These are phyloP conservation scores for Leucosticte australis DNA, from an alignment of 2,113 vertebrate species.

Conservation along the genomic window DNA sequence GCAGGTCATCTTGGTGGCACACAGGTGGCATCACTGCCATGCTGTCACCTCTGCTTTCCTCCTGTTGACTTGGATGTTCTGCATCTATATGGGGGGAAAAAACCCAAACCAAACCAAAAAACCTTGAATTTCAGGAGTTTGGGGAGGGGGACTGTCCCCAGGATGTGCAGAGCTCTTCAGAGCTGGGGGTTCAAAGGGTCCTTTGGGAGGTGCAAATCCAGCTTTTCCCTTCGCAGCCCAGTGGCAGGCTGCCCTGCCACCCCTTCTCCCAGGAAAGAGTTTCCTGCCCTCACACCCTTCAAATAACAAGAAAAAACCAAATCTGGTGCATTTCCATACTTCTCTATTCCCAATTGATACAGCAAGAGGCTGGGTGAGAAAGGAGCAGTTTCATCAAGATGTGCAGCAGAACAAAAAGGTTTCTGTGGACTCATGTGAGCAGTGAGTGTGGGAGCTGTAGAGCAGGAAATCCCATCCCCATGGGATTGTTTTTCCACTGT, in stretches of 20 bases:
- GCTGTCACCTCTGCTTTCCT: background rate
- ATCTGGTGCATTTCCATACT: background rate
- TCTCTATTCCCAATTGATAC: accelerated
- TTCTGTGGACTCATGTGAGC: background rate
- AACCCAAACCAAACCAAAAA: too few relatives aligned
- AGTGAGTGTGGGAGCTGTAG: background rate
- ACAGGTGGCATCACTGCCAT: background rate
- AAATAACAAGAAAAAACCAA: background rate
- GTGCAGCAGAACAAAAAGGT: background rate
- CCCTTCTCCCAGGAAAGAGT: accelerated
- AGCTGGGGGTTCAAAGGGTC: background rate
- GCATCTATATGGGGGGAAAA: accelerated
- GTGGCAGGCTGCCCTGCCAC: too few relatives aligned
- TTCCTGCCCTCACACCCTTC: accelerated
- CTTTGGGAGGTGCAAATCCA: background rate
- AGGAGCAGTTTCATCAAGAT: background rate
- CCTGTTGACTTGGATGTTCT: background rate
- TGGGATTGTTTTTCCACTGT: background rate
- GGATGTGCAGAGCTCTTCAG: background rate
- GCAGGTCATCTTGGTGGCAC: background rate
- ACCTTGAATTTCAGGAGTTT: background rate
- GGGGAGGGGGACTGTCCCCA: background rate
- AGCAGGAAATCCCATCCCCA: background rate
- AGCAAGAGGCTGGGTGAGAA: background rate
- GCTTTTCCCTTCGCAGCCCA: background rate